Base-by-base conservation (phyloP, 2,888 invertebrate genomes). In the Cotesia congregata region DNA sequence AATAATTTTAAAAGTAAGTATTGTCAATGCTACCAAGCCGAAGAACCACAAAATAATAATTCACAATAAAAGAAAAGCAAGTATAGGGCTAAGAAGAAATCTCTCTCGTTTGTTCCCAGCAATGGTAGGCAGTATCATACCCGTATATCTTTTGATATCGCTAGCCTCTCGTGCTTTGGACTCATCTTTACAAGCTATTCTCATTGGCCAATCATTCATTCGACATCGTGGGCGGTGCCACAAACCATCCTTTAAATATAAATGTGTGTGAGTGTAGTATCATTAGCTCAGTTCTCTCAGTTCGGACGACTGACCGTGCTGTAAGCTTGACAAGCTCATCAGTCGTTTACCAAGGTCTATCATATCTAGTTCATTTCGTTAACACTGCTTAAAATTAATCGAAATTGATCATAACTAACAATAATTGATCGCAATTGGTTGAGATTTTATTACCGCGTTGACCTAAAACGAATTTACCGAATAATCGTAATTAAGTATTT, bases 381-480 rank as follows among this genome's bases (percentile, higher is more conserved):
- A 87, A 86, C 86, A 83, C 83, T 82, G 84, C 85, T 87, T 86
- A 84, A 86, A 86, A 86, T 86, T 87, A 88, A 88, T 88, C 87
- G 86, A 87, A 88, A 88, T 88, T 88, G 88, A 88, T 88, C 87
- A 88, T 86, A 88, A 88, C 85, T 86, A 83, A 82, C 85, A 87
- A 86, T 88, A 88, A 89, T 88, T 88, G 87, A 87, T 87, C 85
- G 84, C 88, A 88, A 89, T 88, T 88, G 88, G 84, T 84, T 84
- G 83, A 84, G 88, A 88, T 87, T 88, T 85, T 86, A 87, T 88
- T 87, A 87, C 77, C 67, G 74, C 50, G 50, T 50, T 12, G 50
- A 77, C 67, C 74, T 74, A 71, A 61, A 67, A 77, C 67, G 74
- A 68, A 75, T 62, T 61, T 69, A 77, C 75, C 71, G 65, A 70